Evolutionary conservation across 2,797 vertebrate species (phyloP), one percentile per base, ranked within the genome.

Genomic region (Ctenopoma kingsleyae): DNA sequence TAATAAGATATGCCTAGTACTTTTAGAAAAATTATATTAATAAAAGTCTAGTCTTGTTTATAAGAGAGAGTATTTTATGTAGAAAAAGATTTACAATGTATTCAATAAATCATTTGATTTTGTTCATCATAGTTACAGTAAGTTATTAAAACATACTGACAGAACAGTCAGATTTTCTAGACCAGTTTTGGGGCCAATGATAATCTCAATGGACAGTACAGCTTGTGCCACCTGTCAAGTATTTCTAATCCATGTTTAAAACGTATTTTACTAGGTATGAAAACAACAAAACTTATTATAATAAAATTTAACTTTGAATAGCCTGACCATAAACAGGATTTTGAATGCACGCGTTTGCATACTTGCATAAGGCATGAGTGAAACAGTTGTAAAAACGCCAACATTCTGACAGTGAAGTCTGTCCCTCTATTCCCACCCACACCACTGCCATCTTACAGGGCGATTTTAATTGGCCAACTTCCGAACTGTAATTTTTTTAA

Each of bases 401-500:
- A 87, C 90, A 92, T 91, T 92, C 92, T 92, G 88, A 92, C 90
- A 94, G 91, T 91, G 56, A 71, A 74, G 67, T 53, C 71, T 46
- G 30, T 70, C 66, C 70, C 58, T 74, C 60, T 67, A 67, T 65
- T 81, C 72, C 64, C 71, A 64, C 77, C 84, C 60, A 76, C 79
- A 71, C 73, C 32, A 51, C 78, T 58, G 81, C 86, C 91, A 78
- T 86, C 89, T 86, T 85, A 78, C 74, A 74, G 78, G 81, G 92
- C 90, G 90, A 90, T 94, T 95, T 95, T 94, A 95, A 95, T 95
- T 94, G 93, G 92, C 93, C 91, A 89, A 93, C 93, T 94, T 95
- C 93, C 85, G 83, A 94, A 94, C 91, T 93, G 93, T 95, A 94
- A 94, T 95, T 95, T 94, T 93, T 94, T 92, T 94, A 95, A 95